Evolutionary conservation across 2,113 vertebrate species (phyloP).

Genomic region (Anarhynchus alexandrinus): DNA sequence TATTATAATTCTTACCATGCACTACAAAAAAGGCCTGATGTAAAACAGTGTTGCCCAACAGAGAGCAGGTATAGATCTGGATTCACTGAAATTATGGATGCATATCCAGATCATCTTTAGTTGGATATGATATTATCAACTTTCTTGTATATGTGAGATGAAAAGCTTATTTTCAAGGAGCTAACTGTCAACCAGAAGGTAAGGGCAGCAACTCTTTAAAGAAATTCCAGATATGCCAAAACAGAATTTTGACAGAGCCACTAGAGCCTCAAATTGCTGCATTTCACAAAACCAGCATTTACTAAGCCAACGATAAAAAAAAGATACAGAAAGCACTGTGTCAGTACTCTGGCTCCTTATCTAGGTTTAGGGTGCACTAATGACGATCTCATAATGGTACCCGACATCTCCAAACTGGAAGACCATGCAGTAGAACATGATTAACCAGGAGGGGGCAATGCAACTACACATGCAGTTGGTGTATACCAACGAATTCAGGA

Average conservation of each 20-base stretch:
- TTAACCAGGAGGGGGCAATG: conserved; percentile 64
- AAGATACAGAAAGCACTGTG: background rate
- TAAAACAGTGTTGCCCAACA: background rate
- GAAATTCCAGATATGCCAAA: background rate
- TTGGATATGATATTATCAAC: background rate
- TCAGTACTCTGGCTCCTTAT: background rate
- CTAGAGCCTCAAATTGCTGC: background rate
- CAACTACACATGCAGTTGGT: conserved; percentile 1
- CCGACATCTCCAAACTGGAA: background rate
- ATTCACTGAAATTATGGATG: background rate
- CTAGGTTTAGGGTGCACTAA: background rate
- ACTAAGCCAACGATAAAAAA: background rate
- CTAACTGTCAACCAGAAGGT: background rate
- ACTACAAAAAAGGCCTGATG: background rate
- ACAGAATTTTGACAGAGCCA: background rate
- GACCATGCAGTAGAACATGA: background rate
- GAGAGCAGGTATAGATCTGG: background rate
- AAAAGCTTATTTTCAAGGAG: background rate
- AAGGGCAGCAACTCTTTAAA: background rate
- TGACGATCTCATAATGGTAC: background rate
- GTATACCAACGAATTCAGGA: background rate
- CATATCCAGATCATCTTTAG: background rate
- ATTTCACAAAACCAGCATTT: background rate
- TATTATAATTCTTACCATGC: background rate
- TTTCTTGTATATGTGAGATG: background rate